Percentiles rank a stretch among this genome's conserved stretches.
phyloP scores from a whole-genome alignment of 2,888 invertebrate genomes.

The Uropetala carovei region DNA sequence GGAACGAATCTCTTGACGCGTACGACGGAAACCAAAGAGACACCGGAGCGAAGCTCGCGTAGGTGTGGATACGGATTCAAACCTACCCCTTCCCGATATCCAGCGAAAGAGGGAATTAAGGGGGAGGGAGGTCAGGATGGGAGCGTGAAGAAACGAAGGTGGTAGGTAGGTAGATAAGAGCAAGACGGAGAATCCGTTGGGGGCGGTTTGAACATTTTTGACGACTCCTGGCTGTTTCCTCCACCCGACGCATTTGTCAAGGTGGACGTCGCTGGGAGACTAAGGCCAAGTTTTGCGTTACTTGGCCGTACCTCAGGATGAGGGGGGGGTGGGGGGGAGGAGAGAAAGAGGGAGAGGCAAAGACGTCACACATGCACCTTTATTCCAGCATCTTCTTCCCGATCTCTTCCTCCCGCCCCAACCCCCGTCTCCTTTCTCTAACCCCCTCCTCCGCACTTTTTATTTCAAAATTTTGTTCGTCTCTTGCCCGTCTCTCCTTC shows the following conservation, averaged over 20 bases:
- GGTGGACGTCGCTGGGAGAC: conserved; percentile 5
- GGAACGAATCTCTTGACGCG: not conserved
- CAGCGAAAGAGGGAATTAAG: not conserved
- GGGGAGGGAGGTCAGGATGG: not conserved
- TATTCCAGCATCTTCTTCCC: not conserved
- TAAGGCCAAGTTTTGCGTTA: conserved; percentile 6
- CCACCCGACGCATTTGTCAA: not conserved
- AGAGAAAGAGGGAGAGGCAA: too few species aligned
- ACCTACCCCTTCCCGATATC: not conserved
- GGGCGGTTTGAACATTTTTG: not conserved
- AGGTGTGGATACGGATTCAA: not conserved
- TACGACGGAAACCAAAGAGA: not conserved
- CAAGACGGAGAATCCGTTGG: not conserved
- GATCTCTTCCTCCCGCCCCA: not conserved
- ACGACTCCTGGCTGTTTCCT: not conserved
- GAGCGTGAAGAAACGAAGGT: not conserved
- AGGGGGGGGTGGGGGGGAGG: too few species aligned
- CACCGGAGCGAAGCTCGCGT: not conserved
- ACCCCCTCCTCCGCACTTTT: not conserved
- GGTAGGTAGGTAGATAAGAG: not conserved
- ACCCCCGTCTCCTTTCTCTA: not conserved
- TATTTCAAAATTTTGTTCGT: conserved; percentile 12
- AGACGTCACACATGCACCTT: conserved; percentile 4
- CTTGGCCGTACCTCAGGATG: not conserved
- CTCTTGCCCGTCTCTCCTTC: not conserved